Evolutionary conservation across 2,888 invertebrate species (phyloP).

Genomic region (Venustoraphidia nigricollis): DNA sequence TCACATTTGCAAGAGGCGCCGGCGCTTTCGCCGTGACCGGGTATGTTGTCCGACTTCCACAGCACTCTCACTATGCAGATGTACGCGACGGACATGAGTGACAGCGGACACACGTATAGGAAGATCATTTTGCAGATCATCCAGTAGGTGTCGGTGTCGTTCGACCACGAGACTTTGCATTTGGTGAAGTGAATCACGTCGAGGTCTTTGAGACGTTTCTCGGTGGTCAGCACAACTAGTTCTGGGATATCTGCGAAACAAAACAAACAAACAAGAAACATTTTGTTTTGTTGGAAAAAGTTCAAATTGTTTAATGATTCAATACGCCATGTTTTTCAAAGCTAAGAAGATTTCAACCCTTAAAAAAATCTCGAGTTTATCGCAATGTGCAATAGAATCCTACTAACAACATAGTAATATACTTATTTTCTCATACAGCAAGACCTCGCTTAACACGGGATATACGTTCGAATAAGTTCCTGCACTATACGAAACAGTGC

Average conservation of each 20-base stretch:
- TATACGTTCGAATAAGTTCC: no score
- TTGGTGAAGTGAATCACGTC: constrained; percentile 38
- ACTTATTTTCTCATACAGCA: no score
- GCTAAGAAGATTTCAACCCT: no score
- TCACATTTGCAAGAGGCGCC: no score
- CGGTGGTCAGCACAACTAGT: constrained; percentile 51
- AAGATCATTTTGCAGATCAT: constrained; percentile 52
- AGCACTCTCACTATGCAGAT: constrained; percentile 69
- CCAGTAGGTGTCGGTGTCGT: constrained; percentile 50
- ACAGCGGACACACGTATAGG: constrained; percentile 64
- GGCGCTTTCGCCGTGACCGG: no score
- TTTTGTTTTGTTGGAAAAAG: not conserved
- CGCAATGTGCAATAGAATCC: no score
- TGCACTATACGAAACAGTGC: no score
- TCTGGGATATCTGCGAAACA: constrained; percentile 57
- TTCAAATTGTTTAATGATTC: no score
- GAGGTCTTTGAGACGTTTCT: constrained; percentile 26
- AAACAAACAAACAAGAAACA: constrained; percentile 5
- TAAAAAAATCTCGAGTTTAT: no score
- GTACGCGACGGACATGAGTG: constrained; percentile 73
- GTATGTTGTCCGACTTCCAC: constrained; percentile 51
- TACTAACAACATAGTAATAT: no score
- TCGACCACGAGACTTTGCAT: constrained; percentile 57
- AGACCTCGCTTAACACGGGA: no score
- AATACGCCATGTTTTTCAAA: no score